Evolutionary conservation across 2,797 vertebrate genomes (phyloP).

Genomic region (Lacerta agilis): DNA sequence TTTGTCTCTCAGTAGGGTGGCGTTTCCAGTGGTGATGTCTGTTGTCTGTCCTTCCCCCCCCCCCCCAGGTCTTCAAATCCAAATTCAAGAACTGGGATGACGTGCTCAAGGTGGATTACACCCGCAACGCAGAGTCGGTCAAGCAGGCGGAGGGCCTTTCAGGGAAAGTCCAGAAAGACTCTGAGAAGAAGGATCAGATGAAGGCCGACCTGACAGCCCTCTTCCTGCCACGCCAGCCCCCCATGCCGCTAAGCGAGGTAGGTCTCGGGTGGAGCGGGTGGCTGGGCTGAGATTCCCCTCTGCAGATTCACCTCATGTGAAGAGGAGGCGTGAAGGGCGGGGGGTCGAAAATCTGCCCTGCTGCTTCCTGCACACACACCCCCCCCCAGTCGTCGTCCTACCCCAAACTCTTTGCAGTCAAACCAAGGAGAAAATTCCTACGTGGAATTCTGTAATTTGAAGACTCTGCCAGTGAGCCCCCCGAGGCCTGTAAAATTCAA

Average conservation of each 20-base stretch:
- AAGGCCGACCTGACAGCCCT: slow-evolving; percentile 96
- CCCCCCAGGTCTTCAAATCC: slow-evolving; percentile 91
- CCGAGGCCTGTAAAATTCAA: too few relatives aligned
- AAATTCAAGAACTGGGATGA: slow-evolving; percentile 99
- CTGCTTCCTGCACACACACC: too few relatives aligned
- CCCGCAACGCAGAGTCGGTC: slow-evolving; percentile 90
- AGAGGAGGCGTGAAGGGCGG: too few relatives aligned
- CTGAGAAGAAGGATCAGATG: slow-evolving; percentile 93
- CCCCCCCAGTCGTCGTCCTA: too few relatives aligned
- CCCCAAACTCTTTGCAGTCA: too few relatives aligned
- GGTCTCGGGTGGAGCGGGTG: fast-evolving
- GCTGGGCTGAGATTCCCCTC: not conserved
- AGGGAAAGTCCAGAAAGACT: slow-evolving; percentile 94
- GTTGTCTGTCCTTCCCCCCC: too few relatives aligned
- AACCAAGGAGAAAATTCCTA: too few relatives aligned
- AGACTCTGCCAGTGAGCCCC: too few relatives aligned
- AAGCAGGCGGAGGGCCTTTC: slow-evolving; percentile 82
- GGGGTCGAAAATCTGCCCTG: too few relatives aligned
- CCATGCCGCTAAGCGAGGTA: slow-evolving; percentile 89
- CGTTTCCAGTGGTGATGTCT: not conserved
- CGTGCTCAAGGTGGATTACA: slow-evolving; percentile 95
- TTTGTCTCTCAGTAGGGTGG: not conserved
- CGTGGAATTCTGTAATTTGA: too few relatives aligned
- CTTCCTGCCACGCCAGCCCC: slow-evolving; percentile 93
- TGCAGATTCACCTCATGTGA: not conserved